Percentiles rank a stretch among this genome's conserved stretches.
Evolutionary conservation across 2,888 invertebrate species (phyloP).

Genomic region (Cantharis lateralis): DNA sequence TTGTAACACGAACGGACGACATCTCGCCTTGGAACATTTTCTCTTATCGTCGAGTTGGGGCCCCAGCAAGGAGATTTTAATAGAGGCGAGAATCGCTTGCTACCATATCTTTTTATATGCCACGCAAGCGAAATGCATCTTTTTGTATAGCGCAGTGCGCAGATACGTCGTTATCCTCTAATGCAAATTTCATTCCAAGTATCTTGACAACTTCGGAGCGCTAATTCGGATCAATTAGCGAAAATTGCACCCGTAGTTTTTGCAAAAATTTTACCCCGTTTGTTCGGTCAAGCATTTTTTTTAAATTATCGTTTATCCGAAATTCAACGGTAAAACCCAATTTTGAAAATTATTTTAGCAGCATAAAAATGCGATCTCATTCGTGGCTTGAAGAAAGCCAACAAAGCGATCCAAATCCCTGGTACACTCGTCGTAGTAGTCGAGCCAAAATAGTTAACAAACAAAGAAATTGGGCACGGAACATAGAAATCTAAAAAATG

Average conservation of each 20-base stretch:
- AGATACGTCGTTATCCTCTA: slow-evolving; percentile 45
- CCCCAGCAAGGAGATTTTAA: slow-evolving; percentile 51
- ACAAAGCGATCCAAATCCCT: no score
- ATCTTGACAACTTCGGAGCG: slow-evolving; percentile 39
- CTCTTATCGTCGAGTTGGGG: slow-evolving; percentile 52
- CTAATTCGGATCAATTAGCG: slow-evolving; percentile 23
- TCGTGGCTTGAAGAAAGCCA: no score
- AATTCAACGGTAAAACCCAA: background rate
- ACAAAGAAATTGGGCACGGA: background rate
- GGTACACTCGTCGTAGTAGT: background rate
- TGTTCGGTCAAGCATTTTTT: no score
- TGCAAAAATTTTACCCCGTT: background rate
- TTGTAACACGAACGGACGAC: slow-evolving; percentile 35
- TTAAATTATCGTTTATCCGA: no score
- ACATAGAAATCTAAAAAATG: background rate
- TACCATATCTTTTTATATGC: slow-evolving; percentile 30
- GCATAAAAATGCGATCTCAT: background rate
- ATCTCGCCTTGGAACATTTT: slow-evolving; percentile 42
- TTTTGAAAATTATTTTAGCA: background rate
- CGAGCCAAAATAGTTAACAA: background rate
- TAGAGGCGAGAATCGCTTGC: slow-evolving; percentile 40
- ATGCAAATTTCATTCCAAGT: slow-evolving; percentile 50
- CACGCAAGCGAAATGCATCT: slow-evolving; percentile 42
- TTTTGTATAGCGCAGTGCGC: slow-evolving; percentile 44
- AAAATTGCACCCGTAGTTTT: background rate